Conservation (phyloP, 2,888 invertebrate species). For the Agrypnus murinus region DNA sequence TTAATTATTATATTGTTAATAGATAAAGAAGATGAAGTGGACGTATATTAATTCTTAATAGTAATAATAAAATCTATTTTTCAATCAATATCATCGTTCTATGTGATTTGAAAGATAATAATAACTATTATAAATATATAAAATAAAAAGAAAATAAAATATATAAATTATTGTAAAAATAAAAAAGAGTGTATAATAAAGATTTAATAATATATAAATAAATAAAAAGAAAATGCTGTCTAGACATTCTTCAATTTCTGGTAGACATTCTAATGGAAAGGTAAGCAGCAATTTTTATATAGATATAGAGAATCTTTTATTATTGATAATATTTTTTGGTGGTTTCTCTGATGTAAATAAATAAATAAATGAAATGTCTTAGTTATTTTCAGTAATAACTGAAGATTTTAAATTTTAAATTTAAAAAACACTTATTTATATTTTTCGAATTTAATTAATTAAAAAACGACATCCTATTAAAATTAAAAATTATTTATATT, state of each 20-base stretch:
- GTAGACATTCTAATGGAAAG: conserved; percentile 61
- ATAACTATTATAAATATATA: too few species aligned
- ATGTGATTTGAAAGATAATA: conserved; percentile 42
- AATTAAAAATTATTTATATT: too few species aligned
- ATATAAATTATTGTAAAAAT: conserved; percentile 6
- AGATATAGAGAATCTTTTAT: too few species aligned
- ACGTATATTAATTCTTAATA: conserved; percentile 10
- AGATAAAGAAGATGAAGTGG: conserved; percentile 22
- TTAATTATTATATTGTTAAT: conserved; percentile 11
- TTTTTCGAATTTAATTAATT: too few species aligned
- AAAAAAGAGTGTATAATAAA: not conserved
- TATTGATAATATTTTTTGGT: too few species aligned
- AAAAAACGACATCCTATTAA: too few species aligned
- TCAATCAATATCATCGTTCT: conserved; percentile 15
- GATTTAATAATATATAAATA: conserved; percentile 10
- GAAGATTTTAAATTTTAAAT: too few species aligned
- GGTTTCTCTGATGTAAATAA: too few species aligned
- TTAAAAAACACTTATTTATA: too few species aligned
- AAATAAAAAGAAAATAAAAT: not conserved
- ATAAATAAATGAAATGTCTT: too few species aligned
- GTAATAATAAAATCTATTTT: conserved; percentile 19
- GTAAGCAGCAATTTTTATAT: conserved; percentile 54
- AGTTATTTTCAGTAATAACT: too few species aligned
- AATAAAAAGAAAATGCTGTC: conserved; percentile 45
- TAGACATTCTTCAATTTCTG: conserved; percentile 58